Percentiles rank a stretch among this genome's conserved stretches.
These are phyloP conservation scores for Amphilophus citrinellus DNA, from an alignment of 2,113 vertebrate species.

Conservation along the genomic window DNA sequence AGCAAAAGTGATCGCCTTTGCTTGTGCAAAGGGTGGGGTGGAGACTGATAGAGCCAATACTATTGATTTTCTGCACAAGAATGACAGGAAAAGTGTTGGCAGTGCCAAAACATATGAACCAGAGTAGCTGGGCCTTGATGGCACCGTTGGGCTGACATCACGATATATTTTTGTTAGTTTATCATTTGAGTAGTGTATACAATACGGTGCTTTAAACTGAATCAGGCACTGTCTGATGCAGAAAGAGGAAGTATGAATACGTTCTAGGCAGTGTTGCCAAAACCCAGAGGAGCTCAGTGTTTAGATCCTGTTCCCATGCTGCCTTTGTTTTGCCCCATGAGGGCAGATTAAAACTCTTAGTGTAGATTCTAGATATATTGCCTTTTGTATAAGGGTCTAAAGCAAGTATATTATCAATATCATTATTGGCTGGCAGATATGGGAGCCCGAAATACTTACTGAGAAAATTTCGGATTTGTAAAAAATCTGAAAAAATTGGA, in stretches of 20 bases:
- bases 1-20: no score
- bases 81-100: not conserved
- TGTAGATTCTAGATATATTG: not conserved
- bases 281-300: no score
- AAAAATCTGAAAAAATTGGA: no score
- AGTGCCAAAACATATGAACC: not conserved
- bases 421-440: not conserved
- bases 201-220: not conserved
- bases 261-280: no score
- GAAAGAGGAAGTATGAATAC: no score
- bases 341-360: no score
- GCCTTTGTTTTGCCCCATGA: no score
- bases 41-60: no score
- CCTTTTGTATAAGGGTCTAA: not conserved
- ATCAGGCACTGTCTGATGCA: no score
- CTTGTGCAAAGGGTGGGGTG: no score
- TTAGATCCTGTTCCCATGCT: no score
- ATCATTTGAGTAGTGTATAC: not conserved
- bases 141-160: not conserved
- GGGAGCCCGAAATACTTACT: not conserved
- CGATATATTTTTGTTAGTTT: not conserved
- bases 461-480: no score
- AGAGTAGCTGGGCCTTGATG: not conserved
- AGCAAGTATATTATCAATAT: not conserved
- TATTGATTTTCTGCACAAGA: not conserved